Conservation (phyloP, 2,113 vertebrate species). For the Perca fluviatilis region DNA sequence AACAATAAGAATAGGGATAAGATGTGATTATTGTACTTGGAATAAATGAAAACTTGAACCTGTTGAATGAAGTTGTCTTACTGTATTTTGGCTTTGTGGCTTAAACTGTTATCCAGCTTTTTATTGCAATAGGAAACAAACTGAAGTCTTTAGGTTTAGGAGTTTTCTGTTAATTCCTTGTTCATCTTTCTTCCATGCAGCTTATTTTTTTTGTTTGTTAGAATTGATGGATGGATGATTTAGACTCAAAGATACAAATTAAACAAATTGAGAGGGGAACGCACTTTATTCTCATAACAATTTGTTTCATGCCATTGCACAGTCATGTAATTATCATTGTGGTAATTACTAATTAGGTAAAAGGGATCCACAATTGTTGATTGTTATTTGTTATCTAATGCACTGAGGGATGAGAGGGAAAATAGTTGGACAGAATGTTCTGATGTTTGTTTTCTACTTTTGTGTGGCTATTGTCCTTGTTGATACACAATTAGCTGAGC, state of each 20-base stretch:
- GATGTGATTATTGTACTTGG: background rate
- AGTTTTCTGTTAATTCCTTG: conserved; percentile 11
- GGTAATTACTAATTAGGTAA: conserved; percentile 77
- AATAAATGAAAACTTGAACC: conserved; percentile 1
- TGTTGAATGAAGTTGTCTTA: background rate
- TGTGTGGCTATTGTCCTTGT: conserved; percentile 23
- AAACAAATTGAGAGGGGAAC: conserved; percentile 65
- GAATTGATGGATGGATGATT: conserved; percentile 57
- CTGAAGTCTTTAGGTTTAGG: background rate
- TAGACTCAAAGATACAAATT: conserved; percentile 61
- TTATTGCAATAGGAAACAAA: background rate
- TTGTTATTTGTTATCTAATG: conserved; percentile 63
- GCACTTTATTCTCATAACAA: conserved; percentile 67
- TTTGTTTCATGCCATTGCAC: conserved; percentile 74
- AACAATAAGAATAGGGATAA: background rate
- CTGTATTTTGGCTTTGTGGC: background rate
- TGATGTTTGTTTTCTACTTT: conserved; percentile 43
- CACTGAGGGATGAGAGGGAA: conserved; percentile 18
- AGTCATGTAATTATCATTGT: conserved; percentile 71
- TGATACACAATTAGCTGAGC: conserved; percentile 54
- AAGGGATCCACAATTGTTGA: conserved; percentile 61
- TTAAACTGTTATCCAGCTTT: background rate
- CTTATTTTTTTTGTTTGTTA: conserved; percentile 41
- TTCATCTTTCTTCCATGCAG: conserved; percentile 4
- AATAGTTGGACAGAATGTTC: conserved; percentile 34